A percentile compares a stretch with the other conserved stretches of the same genome.
Conservation (phyloP, 2,888 invertebrate genomes). For the Operophtera brumata region DNA sequence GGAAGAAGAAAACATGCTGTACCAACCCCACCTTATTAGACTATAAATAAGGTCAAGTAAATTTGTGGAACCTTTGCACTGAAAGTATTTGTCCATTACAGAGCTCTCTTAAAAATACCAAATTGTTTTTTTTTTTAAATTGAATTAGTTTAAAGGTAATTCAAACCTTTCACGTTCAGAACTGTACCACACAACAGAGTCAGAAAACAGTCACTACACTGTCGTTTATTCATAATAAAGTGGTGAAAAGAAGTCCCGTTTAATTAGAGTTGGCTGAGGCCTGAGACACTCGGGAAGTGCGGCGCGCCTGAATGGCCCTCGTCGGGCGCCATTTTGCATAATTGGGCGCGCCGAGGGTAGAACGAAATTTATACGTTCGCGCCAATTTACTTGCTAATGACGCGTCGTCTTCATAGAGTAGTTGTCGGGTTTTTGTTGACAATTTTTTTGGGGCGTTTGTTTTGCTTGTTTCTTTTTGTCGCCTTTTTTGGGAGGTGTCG, state of each 20-base stretch:
- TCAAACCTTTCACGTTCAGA: neutral
- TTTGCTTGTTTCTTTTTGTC: conserved; percentile 24
- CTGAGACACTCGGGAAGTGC: conserved; percentile 74
- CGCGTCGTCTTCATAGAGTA: conserved; percentile 68
- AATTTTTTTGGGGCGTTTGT: conserved; percentile 32
- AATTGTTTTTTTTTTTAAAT: no score
- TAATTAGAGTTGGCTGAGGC: conserved; percentile 79
- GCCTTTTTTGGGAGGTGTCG: conserved; percentile 23
- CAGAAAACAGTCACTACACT: conserved; percentile 56
- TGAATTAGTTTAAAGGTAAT: neutral
- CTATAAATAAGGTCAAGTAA: no score
- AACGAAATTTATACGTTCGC: conserved; percentile 77
- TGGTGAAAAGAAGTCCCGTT: conserved; percentile 77
- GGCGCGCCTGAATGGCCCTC: conserved; percentile 74
- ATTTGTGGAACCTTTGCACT: no score
- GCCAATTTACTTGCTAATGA: conserved; percentile 81
- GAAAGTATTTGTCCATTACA: no score
- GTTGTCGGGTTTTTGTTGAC: conserved; percentile 55
- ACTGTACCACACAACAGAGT: conserved; percentile 40
- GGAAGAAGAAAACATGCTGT: no score
- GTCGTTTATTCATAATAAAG: conserved; percentile 78
- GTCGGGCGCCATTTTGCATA: conserved; percentile 79
- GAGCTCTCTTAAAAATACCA: no score
- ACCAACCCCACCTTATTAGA: no score
- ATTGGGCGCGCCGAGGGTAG: conserved; percentile 75